Conservation (phyloP, 2,113 vertebrate species). For the Elanus axillaris region DNA sequence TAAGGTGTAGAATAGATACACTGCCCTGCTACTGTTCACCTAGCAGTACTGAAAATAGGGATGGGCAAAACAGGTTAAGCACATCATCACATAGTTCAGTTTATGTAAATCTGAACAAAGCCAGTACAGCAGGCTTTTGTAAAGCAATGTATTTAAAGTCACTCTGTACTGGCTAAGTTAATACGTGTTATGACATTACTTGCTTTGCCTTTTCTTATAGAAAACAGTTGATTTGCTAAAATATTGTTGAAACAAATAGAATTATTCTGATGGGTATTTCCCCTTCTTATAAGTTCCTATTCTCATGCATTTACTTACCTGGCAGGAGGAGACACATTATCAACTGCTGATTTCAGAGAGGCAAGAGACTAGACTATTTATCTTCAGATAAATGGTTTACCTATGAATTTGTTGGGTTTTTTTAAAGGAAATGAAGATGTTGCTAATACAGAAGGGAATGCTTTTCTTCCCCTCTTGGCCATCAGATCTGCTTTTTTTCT, state of each 20-base stretch:
- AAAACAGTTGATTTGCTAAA: neutral
- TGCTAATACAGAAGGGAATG: neutral
- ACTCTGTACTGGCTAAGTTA: neutral
- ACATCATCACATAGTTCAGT: neutral
- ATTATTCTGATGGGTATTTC: neutral
- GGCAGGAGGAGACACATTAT: neutral
- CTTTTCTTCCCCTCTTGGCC: neutral
- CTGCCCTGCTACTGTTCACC: neutral
- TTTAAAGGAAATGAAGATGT: neutral
- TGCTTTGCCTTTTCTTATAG: neutral
- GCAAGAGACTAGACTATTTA: neutral
- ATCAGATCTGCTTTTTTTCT: neutral
- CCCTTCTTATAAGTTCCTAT: neutral
- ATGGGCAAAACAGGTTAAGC: neutral
- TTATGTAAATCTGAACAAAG: neutral
- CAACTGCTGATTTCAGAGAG: neutral
- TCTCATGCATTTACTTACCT: neutral
- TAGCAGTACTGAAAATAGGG: neutral
- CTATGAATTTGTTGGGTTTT: neutral
- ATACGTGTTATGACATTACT: neutral
- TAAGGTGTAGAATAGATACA: fast-evolving
- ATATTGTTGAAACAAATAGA: neutral
- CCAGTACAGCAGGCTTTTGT: neutral
- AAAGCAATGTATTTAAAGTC: neutral
- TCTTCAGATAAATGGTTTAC: neutral